These are phyloP conservation scores for Chloroceryle amazona DNA, from an alignment of 2,797 vertebrate species.

Conservation along the genomic window DNA sequence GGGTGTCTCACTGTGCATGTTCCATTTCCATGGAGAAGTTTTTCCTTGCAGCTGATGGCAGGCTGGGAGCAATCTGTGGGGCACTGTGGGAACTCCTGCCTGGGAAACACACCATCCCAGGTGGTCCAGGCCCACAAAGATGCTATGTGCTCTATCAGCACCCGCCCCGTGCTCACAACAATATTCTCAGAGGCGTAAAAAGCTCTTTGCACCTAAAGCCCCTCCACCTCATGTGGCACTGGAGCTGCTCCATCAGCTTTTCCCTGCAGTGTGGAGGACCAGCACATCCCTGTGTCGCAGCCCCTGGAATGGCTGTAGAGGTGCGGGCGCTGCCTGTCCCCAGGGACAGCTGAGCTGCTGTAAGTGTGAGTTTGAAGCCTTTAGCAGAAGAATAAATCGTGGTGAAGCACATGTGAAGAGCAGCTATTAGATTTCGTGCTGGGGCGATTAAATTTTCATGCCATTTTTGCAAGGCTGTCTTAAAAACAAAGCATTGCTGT, in stretches of 20 bases:
- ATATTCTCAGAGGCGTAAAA: not conserved
- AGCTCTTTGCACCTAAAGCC: not conserved
- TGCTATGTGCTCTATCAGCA: accelerated
- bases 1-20: accelerated
- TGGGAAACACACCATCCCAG: accelerated
- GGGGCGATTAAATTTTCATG: slow-evolving; percentile 28
- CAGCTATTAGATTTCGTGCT: not conserved
- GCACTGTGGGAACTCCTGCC: not conserved
- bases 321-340: accelerated
- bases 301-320: accelerated
- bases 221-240: accelerated
- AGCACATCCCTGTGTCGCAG: not conserved
- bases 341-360: not conserved
- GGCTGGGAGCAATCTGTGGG: not conserved
- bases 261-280: accelerated
- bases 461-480: slow-evolving; percentile 4
- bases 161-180: not conserved
- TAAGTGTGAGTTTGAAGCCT: not conserved
- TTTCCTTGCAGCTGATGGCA: not conserved
- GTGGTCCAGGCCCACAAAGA: accelerated
- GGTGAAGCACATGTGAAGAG: not conserved
- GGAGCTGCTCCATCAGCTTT: not conserved
- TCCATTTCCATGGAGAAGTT: accelerated
- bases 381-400: not conserved
- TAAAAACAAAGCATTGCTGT: not conserved